A percentile compares a stretch with the other conserved stretches of the same genome.
phyloP scores from a whole-genome alignment of 2,888 invertebrate genomes.

The Agrochola macilenta region DNA sequence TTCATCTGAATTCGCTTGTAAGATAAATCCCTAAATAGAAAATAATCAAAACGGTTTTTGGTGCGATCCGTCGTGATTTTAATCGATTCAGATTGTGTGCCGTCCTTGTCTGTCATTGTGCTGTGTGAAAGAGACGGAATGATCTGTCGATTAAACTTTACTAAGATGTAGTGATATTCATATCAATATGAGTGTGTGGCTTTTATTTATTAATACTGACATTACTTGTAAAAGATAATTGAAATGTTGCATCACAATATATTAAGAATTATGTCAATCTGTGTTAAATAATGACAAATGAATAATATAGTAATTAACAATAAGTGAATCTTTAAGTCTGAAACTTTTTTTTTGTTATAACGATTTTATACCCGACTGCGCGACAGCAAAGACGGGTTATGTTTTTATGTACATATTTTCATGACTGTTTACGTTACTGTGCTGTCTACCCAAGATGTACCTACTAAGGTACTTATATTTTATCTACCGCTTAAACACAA shows the following conservation, averaged over 20 bases:
- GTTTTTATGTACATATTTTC: not conserved
- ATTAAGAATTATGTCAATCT: not conserved
- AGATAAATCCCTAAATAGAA: constrained; percentile 19
- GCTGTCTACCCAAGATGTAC: too few relatives aligned
- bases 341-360: not conserved
- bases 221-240: not conserved
- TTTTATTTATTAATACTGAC: constrained; percentile 61
- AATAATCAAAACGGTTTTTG: constrained; percentile 2
- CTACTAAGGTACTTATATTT: not conserved
- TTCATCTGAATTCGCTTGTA: constrained; percentile 21
- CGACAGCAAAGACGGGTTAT: not conserved
- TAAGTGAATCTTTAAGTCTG: too few relatives aligned
- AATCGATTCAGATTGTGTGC: constrained; percentile 57
- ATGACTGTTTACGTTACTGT: not conserved
- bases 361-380: not conserved
- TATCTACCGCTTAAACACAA: not conserved
- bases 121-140: constrained; percentile 48
- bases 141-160: constrained; percentile 59
- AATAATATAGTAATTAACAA: not conserved
- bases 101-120: constrained; percentile 46
- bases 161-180: constrained; percentile 25
- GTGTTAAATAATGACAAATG: not conserved
- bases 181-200: constrained; percentile 14
- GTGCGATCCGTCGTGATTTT: constrained; percentile 51
- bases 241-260: not conserved